Conservation (phyloP, 1,140 invertebrate genomes). For the Drosophila subpulchrella region DNA sequence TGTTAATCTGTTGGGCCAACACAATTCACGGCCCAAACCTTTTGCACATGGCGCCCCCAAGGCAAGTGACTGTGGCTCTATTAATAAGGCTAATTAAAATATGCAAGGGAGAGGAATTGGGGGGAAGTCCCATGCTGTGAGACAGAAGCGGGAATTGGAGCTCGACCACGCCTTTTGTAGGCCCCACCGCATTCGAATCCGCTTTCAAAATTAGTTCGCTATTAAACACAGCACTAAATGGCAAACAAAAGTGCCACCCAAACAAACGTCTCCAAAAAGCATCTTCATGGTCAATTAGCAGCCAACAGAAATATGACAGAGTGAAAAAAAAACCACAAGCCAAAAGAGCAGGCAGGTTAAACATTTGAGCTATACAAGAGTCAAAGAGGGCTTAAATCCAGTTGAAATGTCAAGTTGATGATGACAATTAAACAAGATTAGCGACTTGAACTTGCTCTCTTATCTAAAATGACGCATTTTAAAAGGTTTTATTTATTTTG, state of each 20-base stretch:
- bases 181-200: conserved; percentile 39
- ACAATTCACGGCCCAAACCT: conserved; percentile 59
- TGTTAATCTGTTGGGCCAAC: conserved; percentile 68
- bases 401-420: conserved; percentile 56
- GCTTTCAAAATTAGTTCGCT: conserved; percentile 76
- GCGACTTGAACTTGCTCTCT: conserved; percentile 60
- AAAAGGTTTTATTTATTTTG: conserved; percentile 16
- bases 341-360: conserved; percentile 30
- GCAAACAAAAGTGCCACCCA: conserved; percentile 76
- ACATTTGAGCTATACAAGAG: conserved; percentile 49
- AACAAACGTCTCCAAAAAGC: conserved; percentile 41
- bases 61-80: conserved; percentile 30
- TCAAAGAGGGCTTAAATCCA: conserved; percentile 41
- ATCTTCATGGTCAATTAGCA: conserved; percentile 80
- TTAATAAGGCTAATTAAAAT: conserved; percentile 77
- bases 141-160: conserved; percentile 42
- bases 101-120: conserved; percentile 12
- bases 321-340: conserved; percentile 6
- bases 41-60: conserved; percentile 49
- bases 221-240: conserved; percentile 77
- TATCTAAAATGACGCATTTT: conserved; percentile 35
- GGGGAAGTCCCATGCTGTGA: conserved; percentile 9
- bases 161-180: conserved; percentile 34
- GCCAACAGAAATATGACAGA: conserved; percentile 67
- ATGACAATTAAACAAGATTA: conserved; percentile 57